These are phyloP conservation scores for Crypturellus tataupa DNA, from an alignment of 2,797 vertebrate species.

Conservation along the genomic window DNA sequence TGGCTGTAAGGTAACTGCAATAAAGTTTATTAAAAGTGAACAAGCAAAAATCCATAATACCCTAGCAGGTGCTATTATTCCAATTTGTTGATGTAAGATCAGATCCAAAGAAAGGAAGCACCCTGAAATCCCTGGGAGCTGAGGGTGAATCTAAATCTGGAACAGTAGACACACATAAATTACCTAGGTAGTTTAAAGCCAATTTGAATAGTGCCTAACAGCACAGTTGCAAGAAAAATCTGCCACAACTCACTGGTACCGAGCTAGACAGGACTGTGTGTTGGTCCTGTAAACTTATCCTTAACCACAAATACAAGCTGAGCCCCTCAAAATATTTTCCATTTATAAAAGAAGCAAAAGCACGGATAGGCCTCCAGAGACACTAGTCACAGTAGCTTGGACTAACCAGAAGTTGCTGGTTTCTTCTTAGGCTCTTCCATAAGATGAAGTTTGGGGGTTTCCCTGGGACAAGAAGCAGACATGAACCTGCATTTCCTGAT, in stretches of 20 bases:
- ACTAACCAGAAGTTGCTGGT: background rate
- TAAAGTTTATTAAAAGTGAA: background rate
- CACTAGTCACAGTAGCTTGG: background rate
- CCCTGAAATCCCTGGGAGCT: background rate
- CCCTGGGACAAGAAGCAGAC: background rate
- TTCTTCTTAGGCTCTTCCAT: background rate
- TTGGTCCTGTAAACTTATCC: background rate
- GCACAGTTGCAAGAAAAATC: background rate
- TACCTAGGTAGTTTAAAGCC: background rate
- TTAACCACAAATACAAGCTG: background rate
- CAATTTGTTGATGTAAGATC: background rate
- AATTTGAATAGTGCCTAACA: background rate
- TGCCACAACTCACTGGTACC: background rate
- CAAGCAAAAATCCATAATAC: background rate
- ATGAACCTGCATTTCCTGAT: background rate
- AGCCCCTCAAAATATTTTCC: background rate
- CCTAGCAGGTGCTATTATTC: background rate
- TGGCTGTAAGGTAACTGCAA: background rate
- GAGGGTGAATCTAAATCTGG: background rate
- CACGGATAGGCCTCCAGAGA: background rate
- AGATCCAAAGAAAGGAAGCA: background rate
- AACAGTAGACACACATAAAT: background rate
- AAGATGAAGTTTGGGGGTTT: background rate
- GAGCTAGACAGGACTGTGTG: background rate
- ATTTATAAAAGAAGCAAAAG: background rate